phyloP scores from a whole-genome alignment of 2,113 vertebrate species.

The Aepyceros melampus region DNA sequence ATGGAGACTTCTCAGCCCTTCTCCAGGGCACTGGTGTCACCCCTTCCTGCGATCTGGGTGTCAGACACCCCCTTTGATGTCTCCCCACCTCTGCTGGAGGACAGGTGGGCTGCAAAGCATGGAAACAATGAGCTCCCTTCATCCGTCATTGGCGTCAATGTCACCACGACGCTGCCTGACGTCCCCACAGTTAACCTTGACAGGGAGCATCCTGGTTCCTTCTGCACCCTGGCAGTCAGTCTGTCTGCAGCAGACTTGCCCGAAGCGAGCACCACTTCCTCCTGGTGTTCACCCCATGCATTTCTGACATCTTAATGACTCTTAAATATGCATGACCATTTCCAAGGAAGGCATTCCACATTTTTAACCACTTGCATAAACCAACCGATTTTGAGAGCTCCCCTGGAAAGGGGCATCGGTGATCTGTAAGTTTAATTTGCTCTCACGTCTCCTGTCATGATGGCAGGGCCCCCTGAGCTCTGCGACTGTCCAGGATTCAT shows the following conservation, averaged over 20 bases:
- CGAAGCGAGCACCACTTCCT: fast-evolving
- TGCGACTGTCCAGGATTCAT: not conserved
- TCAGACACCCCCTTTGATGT: too few relatives aligned
- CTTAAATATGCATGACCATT: not conserved
- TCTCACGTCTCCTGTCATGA: not conserved
- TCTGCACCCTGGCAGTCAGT: fast-evolving
- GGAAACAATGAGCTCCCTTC: not conserved
- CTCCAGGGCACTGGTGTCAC: fast-evolving
- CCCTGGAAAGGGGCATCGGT: not conserved
- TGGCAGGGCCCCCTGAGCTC: not conserved
- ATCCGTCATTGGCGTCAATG: fast-evolving
- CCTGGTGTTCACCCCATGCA: not conserved
- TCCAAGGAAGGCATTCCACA: not conserved
- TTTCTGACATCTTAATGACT: not conserved
- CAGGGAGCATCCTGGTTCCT: fast-evolving
- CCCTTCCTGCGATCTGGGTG: not conserved
- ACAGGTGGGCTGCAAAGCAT: too few relatives aligned
- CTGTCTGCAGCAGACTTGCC: fast-evolving
- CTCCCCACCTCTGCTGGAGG: not conserved
- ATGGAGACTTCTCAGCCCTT: fast-evolving
- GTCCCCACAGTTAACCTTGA: not conserved
- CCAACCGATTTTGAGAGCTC: not conserved
- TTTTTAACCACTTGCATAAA: not conserved
- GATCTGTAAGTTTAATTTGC: conserved; percentile 47
- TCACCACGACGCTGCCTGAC: fast-evolving